Evolutionary conservation across 2,113 vertebrate species (phyloP).

Genomic region (Pardalotus punctatus): DNA sequence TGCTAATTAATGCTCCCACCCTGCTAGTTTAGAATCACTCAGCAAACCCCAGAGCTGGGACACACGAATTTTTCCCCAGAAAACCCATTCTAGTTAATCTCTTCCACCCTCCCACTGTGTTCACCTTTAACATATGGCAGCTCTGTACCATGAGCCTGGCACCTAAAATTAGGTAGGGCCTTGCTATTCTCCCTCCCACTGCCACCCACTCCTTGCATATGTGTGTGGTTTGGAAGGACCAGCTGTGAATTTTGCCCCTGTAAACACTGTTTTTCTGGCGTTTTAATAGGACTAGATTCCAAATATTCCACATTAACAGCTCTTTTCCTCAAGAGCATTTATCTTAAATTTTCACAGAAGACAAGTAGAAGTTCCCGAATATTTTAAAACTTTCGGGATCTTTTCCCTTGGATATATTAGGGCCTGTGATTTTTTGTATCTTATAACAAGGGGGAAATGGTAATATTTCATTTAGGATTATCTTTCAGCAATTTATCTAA

Average conservation of each 20-base stretch:
- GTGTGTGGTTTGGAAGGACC: constrained; percentile 48
- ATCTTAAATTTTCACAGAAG: neutral
- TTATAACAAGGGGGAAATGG: neutral
- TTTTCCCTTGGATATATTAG: neutral
- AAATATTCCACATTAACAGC: neutral
- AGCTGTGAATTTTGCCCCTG: constrained; percentile 60
- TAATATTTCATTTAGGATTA: neutral
- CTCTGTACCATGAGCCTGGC: constrained; percentile 52
- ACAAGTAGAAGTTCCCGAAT: neutral
- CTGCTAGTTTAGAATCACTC: neutral
- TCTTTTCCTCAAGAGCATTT: neutral
- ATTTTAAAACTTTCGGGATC: neutral
- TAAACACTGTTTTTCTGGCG: constrained; percentile 13
- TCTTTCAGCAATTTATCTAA: neutral
- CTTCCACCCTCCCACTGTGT: constrained; percentile 40
- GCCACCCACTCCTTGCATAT: constrained; percentile 57
- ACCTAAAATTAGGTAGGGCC: constrained; percentile 59
- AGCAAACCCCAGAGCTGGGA: neutral
- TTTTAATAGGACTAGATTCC: neutral
- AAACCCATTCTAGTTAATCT: neutral
- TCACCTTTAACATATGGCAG: constrained; percentile 65
- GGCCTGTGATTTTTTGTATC: neutral
- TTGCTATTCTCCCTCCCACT: constrained; percentile 63
- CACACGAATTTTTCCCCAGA: neutral
- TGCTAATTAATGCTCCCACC: neutral